Conservation (phyloP, 2,888 invertebrate genomes). For the Limnephilus marmoratus region DNA sequence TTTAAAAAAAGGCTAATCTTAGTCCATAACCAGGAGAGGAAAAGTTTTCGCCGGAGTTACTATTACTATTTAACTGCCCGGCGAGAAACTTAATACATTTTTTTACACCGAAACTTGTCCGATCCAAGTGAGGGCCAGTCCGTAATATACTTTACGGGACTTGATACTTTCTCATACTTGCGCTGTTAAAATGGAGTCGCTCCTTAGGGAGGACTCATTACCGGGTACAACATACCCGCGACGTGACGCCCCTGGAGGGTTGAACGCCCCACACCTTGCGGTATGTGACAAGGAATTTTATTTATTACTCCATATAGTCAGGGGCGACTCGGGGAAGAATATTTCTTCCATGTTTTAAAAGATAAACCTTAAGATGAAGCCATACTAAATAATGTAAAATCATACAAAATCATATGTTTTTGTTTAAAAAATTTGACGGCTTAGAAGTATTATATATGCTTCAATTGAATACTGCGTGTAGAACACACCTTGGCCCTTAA, state of each 20-base stretch:
- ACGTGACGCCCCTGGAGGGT: constrained; percentile 57
- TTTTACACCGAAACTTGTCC: constrained; percentile 55
- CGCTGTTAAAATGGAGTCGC: constrained; percentile 55
- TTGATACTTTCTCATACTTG: constrained; percentile 27
- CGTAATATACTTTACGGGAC: constrained; percentile 25
- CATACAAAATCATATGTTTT: too few relatives aligned
- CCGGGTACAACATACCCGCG: constrained; percentile 52
- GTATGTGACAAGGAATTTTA: constrained; percentile 61
- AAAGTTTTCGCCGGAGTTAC: constrained; percentile 32
- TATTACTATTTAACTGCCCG: constrained; percentile 52
- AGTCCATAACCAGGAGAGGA: constrained; percentile 45
- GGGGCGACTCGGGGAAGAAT: not conserved
- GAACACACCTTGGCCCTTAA: too few relatives aligned
- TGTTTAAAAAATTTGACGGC: too few relatives aligned
- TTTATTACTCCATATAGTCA: constrained; percentile 57
- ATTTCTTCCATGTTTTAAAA: not conserved
- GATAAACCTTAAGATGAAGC: not conserved
- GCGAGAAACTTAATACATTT: constrained; percentile 57
- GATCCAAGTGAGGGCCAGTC: constrained; percentile 41
- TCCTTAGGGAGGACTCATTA: constrained; percentile 65
- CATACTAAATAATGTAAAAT: too few relatives aligned
- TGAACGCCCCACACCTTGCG: constrained; percentile 55
- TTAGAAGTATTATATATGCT: too few relatives aligned
- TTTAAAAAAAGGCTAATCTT: constrained; percentile 29
- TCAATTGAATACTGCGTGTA: too few relatives aligned